Evolutionary conservation across 1,140 invertebrate genomes (phyloP), one percentile per base, ranked within the genome.

Genomic region (Papilio helenus): DNA sequence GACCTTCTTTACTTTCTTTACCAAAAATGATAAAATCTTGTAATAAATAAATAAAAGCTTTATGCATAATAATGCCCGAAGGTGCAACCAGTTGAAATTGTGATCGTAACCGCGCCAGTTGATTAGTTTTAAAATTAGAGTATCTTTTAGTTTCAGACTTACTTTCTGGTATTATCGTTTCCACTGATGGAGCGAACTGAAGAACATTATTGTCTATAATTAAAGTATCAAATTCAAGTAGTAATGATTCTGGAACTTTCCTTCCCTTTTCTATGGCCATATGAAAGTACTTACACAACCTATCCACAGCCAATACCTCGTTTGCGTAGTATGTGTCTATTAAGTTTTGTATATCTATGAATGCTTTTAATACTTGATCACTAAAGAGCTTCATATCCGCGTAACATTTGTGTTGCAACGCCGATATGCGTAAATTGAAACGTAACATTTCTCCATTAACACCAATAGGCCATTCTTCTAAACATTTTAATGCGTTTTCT

Each of bases 251-350:
- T 76, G 94, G 90, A 49, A 96, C 90, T 73, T 82, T 81, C 83
- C 82, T 89, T 58, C 93, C 95, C 72, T 92, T 88, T 90, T 96
- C 96, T 58, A 96, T 94, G 2, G 96, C 96, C 82, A 93, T 90
- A 82, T 93, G 90, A 55, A 96, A 90, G 71, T 96, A 93, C 71
- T 95, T 93, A 78, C 95, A 95, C 65, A 95, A 89, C 20, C 94
- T 89, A 81, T 95, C 92, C 7, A 96, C 94, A 81, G 95, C 95
- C 82, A 94, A 90, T 23, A 96, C 92, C 86, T 96, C 96, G 46
- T 91, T 92, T 46, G 91, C 73, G 82, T 96, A 96, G 84, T 95
- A 92, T n/a, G 87, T 86, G 78, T 94, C 82, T n/a, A 96, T 95
- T 49, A 89, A 61, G 18, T 94, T 86, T 83, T 94, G 92, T 44